Conservation (phyloP, 2,888 invertebrate genomes). For the Acanthoscelides obtectus region DNA sequence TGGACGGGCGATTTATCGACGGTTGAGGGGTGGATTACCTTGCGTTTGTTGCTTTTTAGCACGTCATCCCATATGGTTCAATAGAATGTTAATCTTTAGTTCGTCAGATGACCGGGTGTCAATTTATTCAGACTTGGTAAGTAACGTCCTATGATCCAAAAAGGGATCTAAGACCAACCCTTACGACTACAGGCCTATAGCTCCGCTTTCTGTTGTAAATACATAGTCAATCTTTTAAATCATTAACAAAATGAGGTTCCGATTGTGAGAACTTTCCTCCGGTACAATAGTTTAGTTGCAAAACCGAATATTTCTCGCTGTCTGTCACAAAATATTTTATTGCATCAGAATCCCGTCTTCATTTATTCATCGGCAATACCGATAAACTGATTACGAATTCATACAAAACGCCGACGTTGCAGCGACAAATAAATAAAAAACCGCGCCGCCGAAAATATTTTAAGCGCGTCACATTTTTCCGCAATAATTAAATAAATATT, state of each 20-base stretch:
- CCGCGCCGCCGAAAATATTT: conserved; percentile 20
- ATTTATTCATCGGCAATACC: conserved; percentile 2
- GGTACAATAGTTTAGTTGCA: no score
- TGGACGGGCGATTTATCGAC: neutral
- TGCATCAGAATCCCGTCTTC: conserved; percentile 3
- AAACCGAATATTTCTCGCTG: neutral
- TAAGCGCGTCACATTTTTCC: conserved; percentile 20
- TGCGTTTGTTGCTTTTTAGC: neutral
- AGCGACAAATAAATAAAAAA: conserved; percentile 17
- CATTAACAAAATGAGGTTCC: no score
- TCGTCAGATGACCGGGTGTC: no score
- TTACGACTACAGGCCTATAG: no score
- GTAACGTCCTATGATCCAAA: no score
- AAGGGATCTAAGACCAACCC: no score
- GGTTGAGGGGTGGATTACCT: neutral
- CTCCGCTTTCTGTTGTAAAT: no score
- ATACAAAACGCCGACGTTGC: conserved; percentile 5
- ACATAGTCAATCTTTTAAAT: no score
- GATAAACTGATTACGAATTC: conserved; percentile 12
- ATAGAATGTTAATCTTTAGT: neutral
- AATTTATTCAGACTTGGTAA: no score
- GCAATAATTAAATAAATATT: conserved; percentile 30
- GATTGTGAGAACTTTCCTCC: no score
- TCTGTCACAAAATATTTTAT: neutral
- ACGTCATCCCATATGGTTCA: neutral